These are phyloP conservation scores for Apaloderma vittatum DNA, from an alignment of 2,113 vertebrate genomes.

Conservation along the genomic window DNA sequence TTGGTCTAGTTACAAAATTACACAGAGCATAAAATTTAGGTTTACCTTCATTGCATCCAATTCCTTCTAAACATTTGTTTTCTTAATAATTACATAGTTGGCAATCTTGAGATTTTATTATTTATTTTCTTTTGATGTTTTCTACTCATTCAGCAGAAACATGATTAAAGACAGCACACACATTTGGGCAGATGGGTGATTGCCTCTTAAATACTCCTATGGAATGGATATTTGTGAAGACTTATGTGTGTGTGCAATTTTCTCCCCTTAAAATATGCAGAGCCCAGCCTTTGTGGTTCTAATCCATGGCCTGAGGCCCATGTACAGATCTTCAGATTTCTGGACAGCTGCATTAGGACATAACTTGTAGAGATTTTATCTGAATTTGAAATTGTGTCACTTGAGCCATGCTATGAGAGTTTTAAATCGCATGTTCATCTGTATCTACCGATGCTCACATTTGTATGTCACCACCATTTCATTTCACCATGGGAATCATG, in stretches of 20 bases:
- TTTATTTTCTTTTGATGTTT: background rate
- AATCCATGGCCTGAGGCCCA: background rate
- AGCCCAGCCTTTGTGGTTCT: background rate
- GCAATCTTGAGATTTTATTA: background rate
- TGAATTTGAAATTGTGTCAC: background rate
- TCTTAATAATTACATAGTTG: background rate
- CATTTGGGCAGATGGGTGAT: background rate
- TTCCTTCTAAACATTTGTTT: background rate
- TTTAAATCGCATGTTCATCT: constrained; percentile 1
- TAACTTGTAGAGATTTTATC: background rate
- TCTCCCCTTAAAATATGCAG: background rate
- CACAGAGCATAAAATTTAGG: background rate
- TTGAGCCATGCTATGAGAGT: background rate
- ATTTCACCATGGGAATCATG: background rate
- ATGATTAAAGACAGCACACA: background rate
- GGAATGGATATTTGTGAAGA: background rate
- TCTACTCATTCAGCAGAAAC: background rate
- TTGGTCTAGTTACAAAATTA: background rate
- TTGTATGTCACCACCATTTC: background rate
- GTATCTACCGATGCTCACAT: background rate
- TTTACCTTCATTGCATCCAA: background rate
- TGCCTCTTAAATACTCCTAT: background rate
- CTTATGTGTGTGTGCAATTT: background rate
- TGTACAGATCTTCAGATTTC: background rate
- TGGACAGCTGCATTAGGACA: background rate